These are phyloP conservation scores for Ectropis grisescens DNA, from an alignment of 1,140 invertebrate genomes.

Conservation along the genomic window DNA sequence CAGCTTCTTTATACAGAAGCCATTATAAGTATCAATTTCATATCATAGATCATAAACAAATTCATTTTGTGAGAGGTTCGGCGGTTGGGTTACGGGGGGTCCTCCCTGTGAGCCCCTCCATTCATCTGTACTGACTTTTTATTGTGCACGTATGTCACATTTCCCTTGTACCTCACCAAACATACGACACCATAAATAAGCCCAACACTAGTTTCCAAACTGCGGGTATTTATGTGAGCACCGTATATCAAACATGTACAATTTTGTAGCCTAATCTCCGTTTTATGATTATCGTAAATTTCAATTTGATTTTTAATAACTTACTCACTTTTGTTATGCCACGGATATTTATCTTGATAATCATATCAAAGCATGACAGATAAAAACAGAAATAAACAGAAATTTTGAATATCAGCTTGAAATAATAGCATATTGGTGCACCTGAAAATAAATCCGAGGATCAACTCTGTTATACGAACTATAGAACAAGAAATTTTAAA, in stretches of 20 bases:
- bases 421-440: too few relatives aligned
- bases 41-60: slow-evolving; percentile 67
- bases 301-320: slow-evolving; percentile 61
- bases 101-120: slow-evolving; percentile 29
- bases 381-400: too few relatives aligned
- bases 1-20: slow-evolving; percentile 64
- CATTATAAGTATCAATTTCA: slow-evolving; percentile 67
- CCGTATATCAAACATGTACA: slow-evolving; percentile 37
- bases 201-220: slow-evolving; percentile 29
- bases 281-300: slow-evolving; percentile 62
- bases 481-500: too few relatives aligned
- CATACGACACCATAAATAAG: slow-evolving; percentile 40
- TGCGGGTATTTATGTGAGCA: slow-evolving; percentile 38
- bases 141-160: slow-evolving; percentile 53
- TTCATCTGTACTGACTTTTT: slow-evolving; percentile 55
- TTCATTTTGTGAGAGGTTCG: slow-evolving; percentile 32
- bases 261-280: slow-evolving; percentile 42
- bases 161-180: slow-evolving; percentile 37
- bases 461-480: too few relatives aligned
- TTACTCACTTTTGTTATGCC: slow-evolving; percentile 43
- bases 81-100: slow-evolving; percentile 44
- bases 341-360: slow-evolving; percentile 40
- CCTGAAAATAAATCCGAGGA: too few relatives aligned
- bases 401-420: too few relatives aligned
- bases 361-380: slow-evolving; percentile 24